phyloP scores from a whole-genome alignment of 2,888 invertebrate genomes.

The Dromius quadrimaculatus region DNA sequence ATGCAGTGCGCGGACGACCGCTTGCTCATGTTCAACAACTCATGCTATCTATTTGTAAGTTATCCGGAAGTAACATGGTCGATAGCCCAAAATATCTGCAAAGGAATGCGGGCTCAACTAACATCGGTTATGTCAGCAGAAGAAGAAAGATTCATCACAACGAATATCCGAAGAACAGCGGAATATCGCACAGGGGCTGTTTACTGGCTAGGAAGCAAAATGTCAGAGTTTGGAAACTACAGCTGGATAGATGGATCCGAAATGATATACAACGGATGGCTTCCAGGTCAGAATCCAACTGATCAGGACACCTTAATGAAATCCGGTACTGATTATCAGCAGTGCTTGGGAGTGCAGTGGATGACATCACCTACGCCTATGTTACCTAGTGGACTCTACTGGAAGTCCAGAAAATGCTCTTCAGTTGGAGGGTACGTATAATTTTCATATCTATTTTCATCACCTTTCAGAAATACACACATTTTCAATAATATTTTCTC shows the following conservation, averaged over 20 bases:
- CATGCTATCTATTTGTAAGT: constrained; percentile 82
- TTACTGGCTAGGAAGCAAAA: constrained; percentile 80
- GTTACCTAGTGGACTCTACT: constrained; percentile 78
- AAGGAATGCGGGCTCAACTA: constrained; percentile 78
- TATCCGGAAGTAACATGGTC: constrained; percentile 83
- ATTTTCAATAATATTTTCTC: too few species aligned
- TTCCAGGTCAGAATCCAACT: constrained; percentile 64
- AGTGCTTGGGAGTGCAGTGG: constrained; percentile 75
- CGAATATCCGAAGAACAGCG: constrained; percentile 76
- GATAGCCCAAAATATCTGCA: constrained; percentile 77
- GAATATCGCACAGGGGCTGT: constrained; percentile 80
- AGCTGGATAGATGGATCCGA: constrained; percentile 77
- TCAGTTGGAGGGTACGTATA: constrained; percentile 76
- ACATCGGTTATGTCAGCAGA: constrained; percentile 77
- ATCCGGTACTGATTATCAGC: constrained; percentile 56
- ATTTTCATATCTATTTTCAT: too few species aligned
- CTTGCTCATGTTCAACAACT: constrained; percentile 76
- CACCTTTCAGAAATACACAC: too few species aligned
- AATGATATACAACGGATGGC: constrained; percentile 63
- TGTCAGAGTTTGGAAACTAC: constrained; percentile 67
- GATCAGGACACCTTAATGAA: constrained; percentile 61
- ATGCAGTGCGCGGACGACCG: constrained; percentile 80
- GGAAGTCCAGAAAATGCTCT: constrained; percentile 75
- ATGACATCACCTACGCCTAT: constrained; percentile 74
- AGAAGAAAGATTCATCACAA: constrained; percentile 78